Evolutionary conservation across 2,888 invertebrate genomes (phyloP).

Genomic region (Sphinx pinastri): DNA sequence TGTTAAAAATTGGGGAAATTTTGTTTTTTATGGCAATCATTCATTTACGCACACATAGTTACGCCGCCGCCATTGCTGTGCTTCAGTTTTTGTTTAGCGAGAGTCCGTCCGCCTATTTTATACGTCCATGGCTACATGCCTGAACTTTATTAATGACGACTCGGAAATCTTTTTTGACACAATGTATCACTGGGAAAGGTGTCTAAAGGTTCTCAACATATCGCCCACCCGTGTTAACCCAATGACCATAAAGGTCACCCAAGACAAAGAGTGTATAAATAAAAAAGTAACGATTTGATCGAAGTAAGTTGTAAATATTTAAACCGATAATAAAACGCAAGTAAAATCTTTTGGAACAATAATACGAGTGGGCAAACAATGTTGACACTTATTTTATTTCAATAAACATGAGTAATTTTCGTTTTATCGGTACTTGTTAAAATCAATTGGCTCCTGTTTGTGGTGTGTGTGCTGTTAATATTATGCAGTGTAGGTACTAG

Average conservation of each 20-base stretch:
- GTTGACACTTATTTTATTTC: constrained; percentile 1
- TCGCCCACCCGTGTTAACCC: constrained; percentile 6
- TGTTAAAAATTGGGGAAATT: too few relatives aligned
- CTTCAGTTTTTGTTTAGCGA: too few relatives aligned
- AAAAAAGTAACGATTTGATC: not conserved
- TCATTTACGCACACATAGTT: too few relatives aligned
- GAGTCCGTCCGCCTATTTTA: too few relatives aligned
- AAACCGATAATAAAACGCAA: not conserved
- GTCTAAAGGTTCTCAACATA: not conserved
- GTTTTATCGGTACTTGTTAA: not conserved
- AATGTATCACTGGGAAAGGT: not conserved
- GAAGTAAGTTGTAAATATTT: constrained; percentile 17
- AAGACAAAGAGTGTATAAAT: constrained; percentile 12
- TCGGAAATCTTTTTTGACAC: not conserved
- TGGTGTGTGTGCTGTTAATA: too few relatives aligned
- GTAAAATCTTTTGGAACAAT: constrained; percentile 10
- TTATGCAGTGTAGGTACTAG: not conserved
- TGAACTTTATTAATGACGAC: not conserved
- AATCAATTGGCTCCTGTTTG: too few relatives aligned
- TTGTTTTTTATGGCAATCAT: too few relatives aligned
- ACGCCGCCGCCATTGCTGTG: too few relatives aligned
- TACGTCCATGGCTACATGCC: too few relatives aligned
- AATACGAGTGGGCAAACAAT: constrained; percentile 4
- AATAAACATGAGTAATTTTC: not conserved
- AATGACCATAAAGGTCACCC: constrained; percentile 14